These are phyloP conservation scores for Esperia sulphurella DNA, from an alignment of 2,888 invertebrate genomes.

Conservation along the genomic window DNA sequence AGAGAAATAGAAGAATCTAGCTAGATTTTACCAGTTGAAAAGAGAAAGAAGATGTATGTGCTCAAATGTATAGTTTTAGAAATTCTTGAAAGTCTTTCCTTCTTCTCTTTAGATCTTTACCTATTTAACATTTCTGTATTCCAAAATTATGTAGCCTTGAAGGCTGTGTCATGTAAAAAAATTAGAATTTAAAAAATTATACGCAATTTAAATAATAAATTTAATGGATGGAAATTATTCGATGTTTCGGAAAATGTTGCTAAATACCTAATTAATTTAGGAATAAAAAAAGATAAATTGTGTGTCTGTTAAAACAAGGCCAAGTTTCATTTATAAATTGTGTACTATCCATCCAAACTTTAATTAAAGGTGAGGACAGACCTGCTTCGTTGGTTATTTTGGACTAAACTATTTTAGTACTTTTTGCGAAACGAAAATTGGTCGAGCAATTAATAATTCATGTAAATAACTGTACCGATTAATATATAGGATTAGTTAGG, in stretches of 20 bases:
- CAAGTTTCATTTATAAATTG: background rate
- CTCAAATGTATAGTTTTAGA: constrained; percentile 62
- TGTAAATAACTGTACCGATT: background rate
- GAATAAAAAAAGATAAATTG: background rate
- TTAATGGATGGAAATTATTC: background rate
- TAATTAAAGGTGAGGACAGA: constrained; percentile 11
- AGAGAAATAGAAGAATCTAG: no score
- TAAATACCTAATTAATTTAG: background rate
- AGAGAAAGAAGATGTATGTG: constrained; percentile 33
- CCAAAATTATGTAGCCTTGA: constrained; percentile 51
- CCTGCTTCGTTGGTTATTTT: constrained; percentile 3
- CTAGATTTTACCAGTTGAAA: background rate
- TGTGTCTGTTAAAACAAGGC: background rate
- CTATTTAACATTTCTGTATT: constrained; percentile 34
- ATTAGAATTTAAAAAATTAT: constrained; percentile 6
- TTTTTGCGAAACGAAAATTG: background rate
- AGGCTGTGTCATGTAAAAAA: constrained; percentile 57
- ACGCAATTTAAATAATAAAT: constrained; percentile 5
- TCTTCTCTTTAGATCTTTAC: constrained; percentile 40
- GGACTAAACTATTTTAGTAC: constrained; percentile 5
- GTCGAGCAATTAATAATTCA: background rate
- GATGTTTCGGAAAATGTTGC: background rate
- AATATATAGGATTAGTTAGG: background rate
- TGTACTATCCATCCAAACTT: background rate
- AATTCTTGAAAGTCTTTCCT: constrained; percentile 36